Percentiles rank a stretch among this genome's conserved stretches.
Conservation (phyloP, 1,140 invertebrate genomes). For the Anoplolepis gracilipes region DNA sequence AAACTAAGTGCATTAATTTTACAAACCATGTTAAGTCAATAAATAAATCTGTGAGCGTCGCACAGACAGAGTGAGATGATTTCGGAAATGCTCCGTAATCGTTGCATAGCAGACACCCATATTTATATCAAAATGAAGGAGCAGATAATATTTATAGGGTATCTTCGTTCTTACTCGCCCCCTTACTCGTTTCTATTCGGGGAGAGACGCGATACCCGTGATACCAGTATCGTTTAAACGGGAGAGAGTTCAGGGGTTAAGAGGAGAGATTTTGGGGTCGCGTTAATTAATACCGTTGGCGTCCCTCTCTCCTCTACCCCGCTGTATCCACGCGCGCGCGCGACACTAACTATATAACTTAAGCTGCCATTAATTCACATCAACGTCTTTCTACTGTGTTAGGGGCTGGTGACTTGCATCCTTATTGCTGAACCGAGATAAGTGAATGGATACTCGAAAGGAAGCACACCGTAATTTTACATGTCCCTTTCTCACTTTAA, state of each 20-base stretch:
- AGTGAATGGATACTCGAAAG: slow-evolving; percentile 70
- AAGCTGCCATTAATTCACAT: slow-evolving; percentile 86
- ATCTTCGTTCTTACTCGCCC: slow-evolving; percentile 54
- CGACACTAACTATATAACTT: slow-evolving; percentile 76
- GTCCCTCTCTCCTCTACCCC: neutral
- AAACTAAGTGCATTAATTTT: neutral
- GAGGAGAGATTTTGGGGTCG: slow-evolving; percentile 81
- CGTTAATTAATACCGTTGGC: slow-evolving; percentile 79
- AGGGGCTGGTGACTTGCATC: slow-evolving; percentile 82
- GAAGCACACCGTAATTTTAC: slow-evolving; percentile 2
- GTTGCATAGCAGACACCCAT: slow-evolving; percentile 65
- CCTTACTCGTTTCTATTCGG: slow-evolving; percentile 56
- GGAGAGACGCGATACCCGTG: slow-evolving; percentile 65
- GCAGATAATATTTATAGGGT: slow-evolving; percentile 74
- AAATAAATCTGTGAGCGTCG: neutral
- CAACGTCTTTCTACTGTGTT: slow-evolving; percentile 83
- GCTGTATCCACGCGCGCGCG: slow-evolving; percentile 38
- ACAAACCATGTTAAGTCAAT: neutral
- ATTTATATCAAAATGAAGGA: slow-evolving; percentile 67
- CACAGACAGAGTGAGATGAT: neutral
- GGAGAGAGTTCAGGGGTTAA: slow-evolving; percentile 78
- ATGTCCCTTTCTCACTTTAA: neutral
- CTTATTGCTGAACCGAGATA: slow-evolving; percentile 83
- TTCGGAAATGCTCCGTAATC: slow-evolving; percentile 50
- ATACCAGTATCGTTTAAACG: slow-evolving; percentile 75